Conservation (phyloP, 2,888 invertebrate species). For the Anaspis maculata region DNA sequence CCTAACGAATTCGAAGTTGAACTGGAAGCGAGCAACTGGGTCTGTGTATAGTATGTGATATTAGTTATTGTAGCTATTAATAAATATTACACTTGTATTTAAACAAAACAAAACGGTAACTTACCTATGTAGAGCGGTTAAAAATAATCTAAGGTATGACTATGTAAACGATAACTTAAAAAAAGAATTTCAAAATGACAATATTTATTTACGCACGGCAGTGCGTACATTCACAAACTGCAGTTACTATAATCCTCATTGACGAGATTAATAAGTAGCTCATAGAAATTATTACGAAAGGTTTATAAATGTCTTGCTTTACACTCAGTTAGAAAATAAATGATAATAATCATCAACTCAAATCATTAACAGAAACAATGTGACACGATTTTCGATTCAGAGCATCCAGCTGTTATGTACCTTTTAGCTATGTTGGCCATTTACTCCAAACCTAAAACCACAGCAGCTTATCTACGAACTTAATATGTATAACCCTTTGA, state of each 20-base stretch:
- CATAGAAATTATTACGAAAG: constrained; percentile 33
- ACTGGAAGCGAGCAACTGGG: too few species aligned
- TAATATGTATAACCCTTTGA: constrained; percentile 7
- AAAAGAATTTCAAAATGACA: constrained; percentile 37
- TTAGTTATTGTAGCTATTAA: too few species aligned
- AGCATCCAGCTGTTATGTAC: constrained; percentile 14
- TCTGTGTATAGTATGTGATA: too few species aligned
- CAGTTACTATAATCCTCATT: constrained; percentile 30
- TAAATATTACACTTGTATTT: too few species aligned
- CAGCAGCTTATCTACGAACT: constrained; percentile 7
- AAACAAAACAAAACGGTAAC: too few species aligned
- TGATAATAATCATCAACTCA: constrained; percentile 11
- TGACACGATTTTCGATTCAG: constrained; percentile 25
- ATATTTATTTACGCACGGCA: constrained; percentile 31
- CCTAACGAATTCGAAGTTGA: too few species aligned
- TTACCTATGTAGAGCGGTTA: too few species aligned
- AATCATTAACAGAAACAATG: constrained; percentile 25
- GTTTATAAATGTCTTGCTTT: constrained; percentile 30
- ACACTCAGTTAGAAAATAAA: constrained; percentile 28
- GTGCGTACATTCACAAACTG: constrained; percentile 34
- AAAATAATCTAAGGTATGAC: too few species aligned
- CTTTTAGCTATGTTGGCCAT: constrained; percentile 14
- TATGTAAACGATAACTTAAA: too few species aligned
- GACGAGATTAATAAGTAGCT: constrained; percentile 26
- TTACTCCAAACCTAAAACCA: constrained; percentile 15